Evolutionary conservation across 92 coral and sea anemone species (phyloP), one percentile per base, ranked within the genome.

Genomic region (Epizoanthus rinbou): DNA sequence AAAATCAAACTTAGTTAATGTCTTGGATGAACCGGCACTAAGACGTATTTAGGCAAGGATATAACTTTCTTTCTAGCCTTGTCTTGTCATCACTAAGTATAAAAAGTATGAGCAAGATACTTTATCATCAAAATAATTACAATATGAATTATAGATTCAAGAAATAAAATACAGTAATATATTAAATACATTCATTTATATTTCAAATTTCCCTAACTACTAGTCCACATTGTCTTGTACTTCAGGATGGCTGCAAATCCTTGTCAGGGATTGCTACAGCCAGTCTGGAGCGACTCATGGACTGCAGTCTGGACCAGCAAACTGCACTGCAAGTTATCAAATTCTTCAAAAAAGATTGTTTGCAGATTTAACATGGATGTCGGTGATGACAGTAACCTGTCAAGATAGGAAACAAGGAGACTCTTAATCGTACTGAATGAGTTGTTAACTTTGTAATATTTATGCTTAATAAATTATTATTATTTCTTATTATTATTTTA

Each of bases 161-260:
- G 3, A 63, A 64, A 64, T 35, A 18, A 23, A 63, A 22, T 63
- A 8, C 21, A 13, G 17, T 50, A 5, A 19, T 2, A 8, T 11
- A 15, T 0, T 35, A n/a, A 16, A n/a, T 3, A 35, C 16, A 18
- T 14, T 28, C n/a, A 45, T 65, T 8, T 28, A 19, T 11, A 21
- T 37, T n/a, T 25, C 23, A 21, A 39, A 24, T 41, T 59, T 31
- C 82, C 69, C 28, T 60, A 62, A 60, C 82, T 53, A 24, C 22
- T 19, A 41, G 37, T 5, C 5, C 75, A 97, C 87, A 97, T 62
- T 97, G 99, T 72, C 86, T 90, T 71, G 99, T 97, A 45, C 92
- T 97, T 19, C 99, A 97, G 79, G 91, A 97, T 81, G 99, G 99
- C 70, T 94, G 98, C 47, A 91, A 87, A 66, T 88, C 94, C 45